Conservation (phyloP, 1,140 invertebrate genomes). For the Brachionus rotundiformis region DNA sequence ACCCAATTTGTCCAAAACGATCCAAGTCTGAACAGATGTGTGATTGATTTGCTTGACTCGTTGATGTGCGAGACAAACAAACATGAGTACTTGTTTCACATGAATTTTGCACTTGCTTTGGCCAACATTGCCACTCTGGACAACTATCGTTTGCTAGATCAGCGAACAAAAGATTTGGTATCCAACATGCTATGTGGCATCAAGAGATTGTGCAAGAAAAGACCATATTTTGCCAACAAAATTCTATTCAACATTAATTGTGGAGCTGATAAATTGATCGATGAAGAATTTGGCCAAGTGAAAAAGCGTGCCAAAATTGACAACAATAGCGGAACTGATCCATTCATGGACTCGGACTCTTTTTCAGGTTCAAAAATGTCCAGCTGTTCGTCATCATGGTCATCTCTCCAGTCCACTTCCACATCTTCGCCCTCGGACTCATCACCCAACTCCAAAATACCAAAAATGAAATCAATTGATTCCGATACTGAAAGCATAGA, state of each 20-base stretch:
- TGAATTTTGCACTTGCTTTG: slow-evolving; percentile 44
- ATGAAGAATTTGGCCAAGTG: background rate
- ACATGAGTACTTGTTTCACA: slow-evolving; percentile 44
- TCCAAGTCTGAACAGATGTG: slow-evolving; percentile 37
- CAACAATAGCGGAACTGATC: background rate
- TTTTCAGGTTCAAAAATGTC: slow-evolving; percentile 18
- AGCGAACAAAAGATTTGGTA: slow-evolving; percentile 37
- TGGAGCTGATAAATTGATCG: background rate
- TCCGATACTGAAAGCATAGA: background rate
- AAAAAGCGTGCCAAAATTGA: slow-evolving; percentile 29
- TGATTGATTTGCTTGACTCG: slow-evolving; percentile 44
- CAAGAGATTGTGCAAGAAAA: slow-evolving; percentile 26
- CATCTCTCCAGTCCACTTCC: background rate
- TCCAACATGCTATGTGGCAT: slow-evolving; percentile 50
- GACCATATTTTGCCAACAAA: slow-evolving; percentile 45
- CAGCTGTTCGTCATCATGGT: slow-evolving; percentile 38
- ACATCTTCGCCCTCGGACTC: background rate
- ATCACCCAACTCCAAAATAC: background rate
- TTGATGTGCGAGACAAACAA: slow-evolving; percentile 47
- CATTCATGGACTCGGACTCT: background rate
- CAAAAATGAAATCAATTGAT: background rate
- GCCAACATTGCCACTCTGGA: slow-evolving; percentile 50
- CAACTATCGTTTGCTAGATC: background rate
- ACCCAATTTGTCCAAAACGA: slow-evolving; percentile 42
- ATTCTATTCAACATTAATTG: slow-evolving; percentile 34